phyloP scores from a whole-genome alignment of 2,888 invertebrate genomes.

The Dioctria linearis region DNA sequence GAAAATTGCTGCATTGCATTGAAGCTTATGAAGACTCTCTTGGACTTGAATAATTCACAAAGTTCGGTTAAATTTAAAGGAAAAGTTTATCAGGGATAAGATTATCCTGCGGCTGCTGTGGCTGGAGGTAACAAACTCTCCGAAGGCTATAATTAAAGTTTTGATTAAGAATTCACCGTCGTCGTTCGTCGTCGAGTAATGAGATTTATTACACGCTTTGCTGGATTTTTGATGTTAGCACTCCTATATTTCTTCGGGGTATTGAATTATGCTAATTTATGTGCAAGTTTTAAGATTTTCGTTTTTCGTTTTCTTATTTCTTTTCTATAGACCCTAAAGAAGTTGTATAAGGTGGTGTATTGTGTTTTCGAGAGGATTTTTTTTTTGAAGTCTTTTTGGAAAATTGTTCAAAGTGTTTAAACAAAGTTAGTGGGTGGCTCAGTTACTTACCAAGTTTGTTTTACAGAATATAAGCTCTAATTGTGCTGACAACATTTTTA shows the following conservation, averaged over 20 bases:
- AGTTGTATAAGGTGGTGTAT: too few relatives aligned
- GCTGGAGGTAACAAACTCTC: slow-evolving; percentile 13
- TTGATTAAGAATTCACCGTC: slow-evolving; percentile 43
- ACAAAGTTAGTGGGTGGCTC: too few relatives aligned
- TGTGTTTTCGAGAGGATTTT: too few relatives aligned
- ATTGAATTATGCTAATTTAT: slow-evolving; percentile 43
- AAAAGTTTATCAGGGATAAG: slow-evolving; percentile 36
- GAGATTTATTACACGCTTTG: slow-evolving; percentile 38
- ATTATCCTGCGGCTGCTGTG: slow-evolving; percentile 42
- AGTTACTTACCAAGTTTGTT: too few relatives aligned
- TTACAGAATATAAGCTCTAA: too few relatives aligned
- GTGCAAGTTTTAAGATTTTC: neutral
- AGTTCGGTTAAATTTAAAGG: slow-evolving; percentile 36
- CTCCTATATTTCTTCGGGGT: slow-evolving; percentile 15
- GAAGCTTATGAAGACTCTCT: neutral
- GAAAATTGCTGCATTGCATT: slow-evolving; percentile 28
- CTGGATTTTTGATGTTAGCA: slow-evolving; percentile 30
- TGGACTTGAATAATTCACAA: slow-evolving; percentile 35
- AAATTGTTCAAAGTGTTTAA: too few relatives aligned
- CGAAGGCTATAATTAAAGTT: slow-evolving; percentile 33
- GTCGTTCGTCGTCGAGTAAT: slow-evolving; percentile 20
- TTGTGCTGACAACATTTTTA: too few relatives aligned
- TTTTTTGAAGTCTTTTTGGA: too few relatives aligned
- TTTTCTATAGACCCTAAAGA: neutral
- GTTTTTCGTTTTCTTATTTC: neutral